Evolutionary conservation across 1,140 invertebrate species (phyloP).

Genomic region (Holotrichia oblita): DNA sequence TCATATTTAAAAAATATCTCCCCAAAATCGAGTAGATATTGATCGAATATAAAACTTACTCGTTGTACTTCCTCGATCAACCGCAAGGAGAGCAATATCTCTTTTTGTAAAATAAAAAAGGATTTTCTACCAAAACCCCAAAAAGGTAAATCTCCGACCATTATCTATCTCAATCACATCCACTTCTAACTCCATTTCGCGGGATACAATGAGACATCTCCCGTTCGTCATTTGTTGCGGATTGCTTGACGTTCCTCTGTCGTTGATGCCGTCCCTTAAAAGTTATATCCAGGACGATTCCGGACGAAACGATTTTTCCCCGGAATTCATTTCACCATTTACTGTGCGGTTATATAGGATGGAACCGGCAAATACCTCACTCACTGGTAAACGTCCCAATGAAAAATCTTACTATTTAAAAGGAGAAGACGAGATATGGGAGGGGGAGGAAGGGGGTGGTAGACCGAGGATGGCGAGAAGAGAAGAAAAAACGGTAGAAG

Average conservation of each 20-base stretch:
- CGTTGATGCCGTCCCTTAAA: neutral
- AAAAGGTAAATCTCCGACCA: neutral
- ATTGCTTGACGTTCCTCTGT: neutral
- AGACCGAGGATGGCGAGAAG: neutral
- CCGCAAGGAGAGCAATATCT: too few species aligned
- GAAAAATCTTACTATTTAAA: neutral
- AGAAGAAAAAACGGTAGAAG: neutral
- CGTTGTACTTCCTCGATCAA: too few species aligned
- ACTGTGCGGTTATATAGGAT: neutral
- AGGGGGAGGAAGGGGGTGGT: too few species aligned
- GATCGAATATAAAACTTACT: too few species aligned
- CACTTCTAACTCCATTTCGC: neutral
- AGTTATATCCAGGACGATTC: neutral
- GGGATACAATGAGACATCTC: neutral
- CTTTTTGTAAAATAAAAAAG: too few species aligned
- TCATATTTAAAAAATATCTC: too few species aligned
- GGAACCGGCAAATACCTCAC: neutral
- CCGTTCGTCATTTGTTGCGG: neutral
- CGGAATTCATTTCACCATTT: neutral
- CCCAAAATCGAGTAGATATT: too few species aligned
- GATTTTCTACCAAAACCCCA: too few species aligned
- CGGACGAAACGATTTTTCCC: neutral
- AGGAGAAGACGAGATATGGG: too few species aligned
- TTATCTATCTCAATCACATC: neutral
- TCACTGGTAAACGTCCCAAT: neutral